Evolutionary conservation across 2,113 vertebrate species (phyloP).

Genomic region (Galeopterus variegatus): DNA sequence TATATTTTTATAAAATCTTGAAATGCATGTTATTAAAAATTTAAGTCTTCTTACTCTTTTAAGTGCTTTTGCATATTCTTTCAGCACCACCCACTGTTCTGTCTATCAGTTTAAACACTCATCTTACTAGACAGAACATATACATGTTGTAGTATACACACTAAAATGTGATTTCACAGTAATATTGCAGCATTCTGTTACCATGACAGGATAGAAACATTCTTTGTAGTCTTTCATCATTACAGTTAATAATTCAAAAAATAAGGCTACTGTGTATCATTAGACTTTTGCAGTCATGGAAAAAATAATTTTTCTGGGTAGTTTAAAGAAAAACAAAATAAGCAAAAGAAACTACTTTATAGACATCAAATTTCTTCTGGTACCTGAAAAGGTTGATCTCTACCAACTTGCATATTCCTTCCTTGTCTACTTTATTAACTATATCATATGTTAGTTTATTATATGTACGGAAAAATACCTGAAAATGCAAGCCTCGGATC

Average conservation of each 20-base stretch:
- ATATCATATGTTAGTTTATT: not conserved
- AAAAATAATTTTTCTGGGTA: conserved; percentile 16
- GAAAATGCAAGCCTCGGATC: not conserved
- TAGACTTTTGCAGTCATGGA: not conserved
- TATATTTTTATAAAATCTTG: conserved; percentile 58
- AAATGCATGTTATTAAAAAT: conserved; percentile 45
- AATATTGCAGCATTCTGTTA: not conserved
- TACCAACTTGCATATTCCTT: not conserved
- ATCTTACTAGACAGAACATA: conserved; percentile 25
- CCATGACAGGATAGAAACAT: not conserved
- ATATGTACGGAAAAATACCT: not conserved
- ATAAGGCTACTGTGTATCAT: not conserved
- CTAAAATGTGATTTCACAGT: conserved; percentile 52
- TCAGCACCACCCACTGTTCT: conserved; percentile 43
- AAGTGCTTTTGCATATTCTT: conserved; percentile 61
- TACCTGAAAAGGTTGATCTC: not conserved
- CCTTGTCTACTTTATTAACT: not conserved
- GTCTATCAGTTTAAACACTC: conserved; percentile 45
- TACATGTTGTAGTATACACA: not conserved
- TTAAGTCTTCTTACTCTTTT: conserved; percentile 56
- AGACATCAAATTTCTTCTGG: not conserved
- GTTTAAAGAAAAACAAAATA: conserved; percentile 9
- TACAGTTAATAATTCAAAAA: conserved; percentile 26
- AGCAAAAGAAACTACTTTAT: not conserved
- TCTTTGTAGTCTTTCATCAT: conserved; percentile 30